phyloP scores from a whole-genome alignment of 2,797 vertebrate genomes.

The Jordanella pulchra region DNA sequence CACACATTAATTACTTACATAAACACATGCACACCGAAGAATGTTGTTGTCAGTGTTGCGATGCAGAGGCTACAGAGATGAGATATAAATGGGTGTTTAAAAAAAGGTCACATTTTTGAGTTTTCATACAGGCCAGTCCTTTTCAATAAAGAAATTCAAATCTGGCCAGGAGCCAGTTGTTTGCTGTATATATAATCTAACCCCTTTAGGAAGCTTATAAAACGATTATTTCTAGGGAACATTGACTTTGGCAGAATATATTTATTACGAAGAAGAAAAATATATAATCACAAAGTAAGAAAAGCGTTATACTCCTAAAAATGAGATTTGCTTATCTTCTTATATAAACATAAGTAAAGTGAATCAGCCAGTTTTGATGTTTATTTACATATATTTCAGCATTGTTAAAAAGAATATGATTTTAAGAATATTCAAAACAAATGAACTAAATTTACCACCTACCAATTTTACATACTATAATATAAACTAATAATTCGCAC shows the following conservation, averaged over 20 bases:
- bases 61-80: neutral
- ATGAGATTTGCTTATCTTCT: neutral
- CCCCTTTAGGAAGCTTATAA: neutral
- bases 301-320: neutral
- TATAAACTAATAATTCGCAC: neutral
- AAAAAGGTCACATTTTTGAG: conserved; percentile 3
- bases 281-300: neutral
- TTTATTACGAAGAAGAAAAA: too few species aligned
- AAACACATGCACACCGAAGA: neutral
- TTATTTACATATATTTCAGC: neutral
- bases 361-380: neutral
- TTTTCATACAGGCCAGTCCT: neutral
- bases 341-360: neutral
- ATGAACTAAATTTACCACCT: neutral
- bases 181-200: neutral
- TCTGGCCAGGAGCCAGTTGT: neutral
- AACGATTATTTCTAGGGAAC: neutral
- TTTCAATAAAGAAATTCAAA: neutral
- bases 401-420: neutral
- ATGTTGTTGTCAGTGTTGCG: neutral
- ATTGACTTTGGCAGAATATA: neutral
- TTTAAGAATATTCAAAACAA: neutral
- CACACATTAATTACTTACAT: too few species aligned
- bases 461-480: neutral
- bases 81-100: too few species aligned